phyloP scores from a whole-genome alignment of 2,797 vertebrate genomes.

The Pseudomugil gertrudae region DNA sequence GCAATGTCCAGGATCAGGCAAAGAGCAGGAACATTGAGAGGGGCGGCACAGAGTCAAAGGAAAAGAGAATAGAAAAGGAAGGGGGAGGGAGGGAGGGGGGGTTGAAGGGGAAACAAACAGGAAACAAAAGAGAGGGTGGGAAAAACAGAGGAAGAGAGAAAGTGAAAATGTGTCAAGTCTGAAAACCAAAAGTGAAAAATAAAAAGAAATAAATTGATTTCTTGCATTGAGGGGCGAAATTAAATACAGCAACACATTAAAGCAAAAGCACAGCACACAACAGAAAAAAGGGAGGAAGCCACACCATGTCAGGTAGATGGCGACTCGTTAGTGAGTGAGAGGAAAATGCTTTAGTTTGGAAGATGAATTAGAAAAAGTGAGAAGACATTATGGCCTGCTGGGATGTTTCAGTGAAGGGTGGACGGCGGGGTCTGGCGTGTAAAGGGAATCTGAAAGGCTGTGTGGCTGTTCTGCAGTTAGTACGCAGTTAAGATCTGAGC shows the following conservation, averaged over 20 bases:
- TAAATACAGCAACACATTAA: conserved; percentile 68
- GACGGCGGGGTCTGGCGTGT: conserved; percentile 31
- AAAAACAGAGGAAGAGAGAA: conserved; percentile 84
- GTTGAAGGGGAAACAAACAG: conserved; percentile 12
- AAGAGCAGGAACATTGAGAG: conserved; percentile 72
- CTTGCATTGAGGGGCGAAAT: conserved; percentile 54
- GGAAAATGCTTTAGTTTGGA: conserved; percentile 62
- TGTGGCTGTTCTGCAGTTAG: conserved; percentile 29
- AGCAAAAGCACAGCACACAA: conserved; percentile 83
- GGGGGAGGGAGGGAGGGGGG: conserved; percentile 67
- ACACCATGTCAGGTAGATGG: conserved; percentile 66
- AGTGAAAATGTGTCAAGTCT: conserved; percentile 84
- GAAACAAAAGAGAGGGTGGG: conserved; percentile 74
- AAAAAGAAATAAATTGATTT: conserved; percentile 56
- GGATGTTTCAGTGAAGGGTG: conserved; percentile 50
- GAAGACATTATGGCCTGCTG: conserved; percentile 51
- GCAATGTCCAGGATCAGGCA: conserved; percentile 79
- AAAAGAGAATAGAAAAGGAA: conserved; percentile 68
- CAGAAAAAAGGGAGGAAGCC: conserved; percentile 66
- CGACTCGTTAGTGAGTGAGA: conserved; percentile 58
- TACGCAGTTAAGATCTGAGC: conserved; percentile 36
- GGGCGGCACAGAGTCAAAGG: conserved; percentile 29
- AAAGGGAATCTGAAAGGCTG: conserved; percentile 48
- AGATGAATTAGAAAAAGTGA: conserved; percentile 65
- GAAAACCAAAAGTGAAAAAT: conserved; percentile 71